phyloP scores from a whole-genome alignment of 2,797 vertebrate genomes.

The Acipenser ruthenus region DNA sequence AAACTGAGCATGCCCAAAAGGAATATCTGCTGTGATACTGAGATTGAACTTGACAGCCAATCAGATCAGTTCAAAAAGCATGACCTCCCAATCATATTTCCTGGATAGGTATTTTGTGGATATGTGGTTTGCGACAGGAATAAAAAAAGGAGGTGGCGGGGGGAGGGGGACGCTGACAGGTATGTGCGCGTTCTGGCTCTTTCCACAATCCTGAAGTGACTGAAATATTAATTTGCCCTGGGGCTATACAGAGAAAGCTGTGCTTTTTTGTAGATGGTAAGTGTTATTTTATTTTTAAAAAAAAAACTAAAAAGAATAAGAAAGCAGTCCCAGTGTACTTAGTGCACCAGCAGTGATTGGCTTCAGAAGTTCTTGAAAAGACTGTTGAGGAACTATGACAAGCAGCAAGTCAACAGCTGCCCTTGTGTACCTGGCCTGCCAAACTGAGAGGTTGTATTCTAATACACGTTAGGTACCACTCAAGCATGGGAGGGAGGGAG shows the following conservation, averaged over 20 bases:
- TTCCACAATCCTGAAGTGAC: conserved; percentile 71
- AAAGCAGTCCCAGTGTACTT: conserved; percentile 38
- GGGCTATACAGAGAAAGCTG: conserved; percentile 66
- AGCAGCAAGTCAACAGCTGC: conserved; percentile 53
- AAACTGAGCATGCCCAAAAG: conserved; percentile 75
- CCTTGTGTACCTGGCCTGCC: conserved; percentile 51
- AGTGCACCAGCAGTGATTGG: conserved; percentile 43
- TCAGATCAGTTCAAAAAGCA: conserved; percentile 68
- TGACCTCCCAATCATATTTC: conserved; percentile 58
- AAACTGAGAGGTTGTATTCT: conserved; percentile 33
- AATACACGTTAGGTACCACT: conserved; percentile 1
- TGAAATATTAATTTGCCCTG: conserved; percentile 94
- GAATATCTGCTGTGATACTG: conserved; percentile 67
- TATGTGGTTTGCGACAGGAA: conserved; percentile 31
- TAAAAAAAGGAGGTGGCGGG: conserved; percentile 21
- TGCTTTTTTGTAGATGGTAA: conserved; percentile 69
- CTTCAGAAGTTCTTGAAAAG: conserved; percentile 42
- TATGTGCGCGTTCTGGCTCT: conserved; percentile 54
- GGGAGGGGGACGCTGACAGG: conserved; percentile 61
- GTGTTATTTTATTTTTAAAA: conserved; percentile 79
- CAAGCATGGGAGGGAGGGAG: conserved; percentile 18
- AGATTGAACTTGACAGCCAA: conserved; percentile 82
- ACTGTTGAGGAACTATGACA: conserved; percentile 57
- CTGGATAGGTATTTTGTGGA: conserved; percentile 61
- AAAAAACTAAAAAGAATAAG: conserved; percentile 34